Percentiles rank a stretch among this genome's conserved stretches.
These are phyloP conservation scores for Hypotaenidia okinawae DNA, from an alignment of 2,797 vertebrate species.

Conservation along the genomic window DNA sequence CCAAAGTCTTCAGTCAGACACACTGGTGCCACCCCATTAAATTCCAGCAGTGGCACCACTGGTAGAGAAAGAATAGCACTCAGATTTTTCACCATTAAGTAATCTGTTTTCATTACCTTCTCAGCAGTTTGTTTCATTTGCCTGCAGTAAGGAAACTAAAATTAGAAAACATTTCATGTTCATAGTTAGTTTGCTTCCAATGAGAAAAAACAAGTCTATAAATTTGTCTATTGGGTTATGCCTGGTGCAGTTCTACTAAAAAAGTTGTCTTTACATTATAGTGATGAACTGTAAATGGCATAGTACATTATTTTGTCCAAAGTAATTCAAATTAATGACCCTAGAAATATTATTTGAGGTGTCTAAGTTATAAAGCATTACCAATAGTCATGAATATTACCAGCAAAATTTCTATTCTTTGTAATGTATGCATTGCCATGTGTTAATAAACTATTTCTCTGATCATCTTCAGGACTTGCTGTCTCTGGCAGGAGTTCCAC, in stretches of 20 bases:
- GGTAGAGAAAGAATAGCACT: conserved; percentile 50
- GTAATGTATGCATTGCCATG: conserved; percentile 9
- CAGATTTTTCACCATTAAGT: conserved; percentile 59
- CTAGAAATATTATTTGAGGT: conserved; percentile 63
- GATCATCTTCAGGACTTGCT: neutral
- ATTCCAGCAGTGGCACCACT: conserved; percentile 64
- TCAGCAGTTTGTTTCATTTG: conserved; percentile 69
- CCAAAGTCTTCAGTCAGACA: conserved; percentile 46
- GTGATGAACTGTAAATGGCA: conserved; percentile 68
- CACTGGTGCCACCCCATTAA: conserved; percentile 58
- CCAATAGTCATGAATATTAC: conserved; percentile 53
- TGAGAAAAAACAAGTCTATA: conserved; percentile 62
- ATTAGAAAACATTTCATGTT: conserved; percentile 65
- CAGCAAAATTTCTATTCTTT: conserved; percentile 46
- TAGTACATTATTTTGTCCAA: conserved; percentile 60
- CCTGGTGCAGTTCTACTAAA: conserved; percentile 28
- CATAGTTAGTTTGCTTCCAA: conserved; percentile 58
- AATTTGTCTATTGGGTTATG: conserved; percentile 62
- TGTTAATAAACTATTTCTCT: conserved; percentile 39
- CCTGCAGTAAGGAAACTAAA: conserved; percentile 61
- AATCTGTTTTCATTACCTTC: conserved; percentile 70
- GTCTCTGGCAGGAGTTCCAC: neutral
- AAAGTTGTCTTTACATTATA: conserved; percentile 49
- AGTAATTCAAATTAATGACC: conserved; percentile 73
- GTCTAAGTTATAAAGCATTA: conserved; percentile 41